Conservation (phyloP, 1,140 invertebrate species). For the Drosophila pseudoananassae region DNA sequence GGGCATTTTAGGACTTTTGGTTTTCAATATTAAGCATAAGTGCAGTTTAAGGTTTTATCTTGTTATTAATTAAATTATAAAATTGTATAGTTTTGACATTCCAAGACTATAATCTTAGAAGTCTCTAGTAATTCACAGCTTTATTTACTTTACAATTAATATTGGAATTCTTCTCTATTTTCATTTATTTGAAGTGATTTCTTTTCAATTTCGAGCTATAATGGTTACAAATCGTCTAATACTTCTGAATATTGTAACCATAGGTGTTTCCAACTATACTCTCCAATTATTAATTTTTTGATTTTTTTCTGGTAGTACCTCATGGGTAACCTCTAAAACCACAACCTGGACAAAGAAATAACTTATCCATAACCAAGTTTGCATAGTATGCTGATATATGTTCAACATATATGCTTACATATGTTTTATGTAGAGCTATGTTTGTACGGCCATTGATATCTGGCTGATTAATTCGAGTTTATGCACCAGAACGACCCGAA, state of each 20-base stretch:
- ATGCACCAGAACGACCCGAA: conserved; percentile 30
- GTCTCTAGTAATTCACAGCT: no score
- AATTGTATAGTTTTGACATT: neutral
- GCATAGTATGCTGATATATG: conserved; percentile 22
- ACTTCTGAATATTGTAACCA: no score
- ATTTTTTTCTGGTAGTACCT: neutral
- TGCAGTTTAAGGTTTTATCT: neutral
- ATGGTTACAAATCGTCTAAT: no score
- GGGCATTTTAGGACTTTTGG: neutral
- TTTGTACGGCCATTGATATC: conserved; percentile 61
- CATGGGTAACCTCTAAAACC: neutral
- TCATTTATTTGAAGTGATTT: no score
- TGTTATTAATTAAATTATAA: neutral
- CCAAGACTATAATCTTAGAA: no score
- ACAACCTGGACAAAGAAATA: conserved; percentile 2
- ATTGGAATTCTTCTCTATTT: no score
- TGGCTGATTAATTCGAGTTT: conserved; percentile 70
- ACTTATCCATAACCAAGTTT: conserved; percentile 5
- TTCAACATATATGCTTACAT: conserved; percentile 32
- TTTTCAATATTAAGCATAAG: neutral
- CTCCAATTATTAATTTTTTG: no score
- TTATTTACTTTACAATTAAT: no score
- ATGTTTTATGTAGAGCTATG: conserved; percentile 46
- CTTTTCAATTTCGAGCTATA: no score
- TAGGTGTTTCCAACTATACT: no score